phyloP scores from a whole-genome alignment of 2,888 invertebrate genomes.

The Rapana venosa region DNA sequence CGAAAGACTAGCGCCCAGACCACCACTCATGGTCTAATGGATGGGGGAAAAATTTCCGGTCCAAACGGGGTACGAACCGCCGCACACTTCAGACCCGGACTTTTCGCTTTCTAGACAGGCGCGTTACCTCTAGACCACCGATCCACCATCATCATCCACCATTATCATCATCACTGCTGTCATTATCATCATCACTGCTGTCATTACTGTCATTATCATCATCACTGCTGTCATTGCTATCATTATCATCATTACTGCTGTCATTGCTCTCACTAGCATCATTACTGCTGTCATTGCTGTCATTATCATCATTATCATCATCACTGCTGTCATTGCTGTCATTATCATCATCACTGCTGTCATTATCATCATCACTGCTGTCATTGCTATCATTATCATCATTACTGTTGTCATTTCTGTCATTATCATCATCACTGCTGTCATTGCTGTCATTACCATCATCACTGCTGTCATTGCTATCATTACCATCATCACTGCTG shows the following conservation, averaged over 20 bases:
- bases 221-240: too few species aligned
- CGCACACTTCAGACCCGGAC: too few species aligned
- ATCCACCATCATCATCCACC: too few species aligned
- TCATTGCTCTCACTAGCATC: background rate
- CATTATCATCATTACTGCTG: background rate
- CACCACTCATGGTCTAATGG: too few species aligned
- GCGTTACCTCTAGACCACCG: too few species aligned
- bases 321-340: too few species aligned
- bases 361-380: conserved; percentile 6
- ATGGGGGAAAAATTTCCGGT: too few species aligned
- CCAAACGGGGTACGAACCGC: too few species aligned
- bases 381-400: background rate
- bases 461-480: conserved; percentile 1
- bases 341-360: background rate
- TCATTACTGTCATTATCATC: background rate
- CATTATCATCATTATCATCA: background rate
- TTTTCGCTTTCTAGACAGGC: too few species aligned
- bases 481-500: background rate
- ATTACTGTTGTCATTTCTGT: too few species aligned
- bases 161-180: background rate
- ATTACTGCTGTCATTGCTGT: background rate
- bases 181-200: conserved; percentile 6
- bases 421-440: background rate
- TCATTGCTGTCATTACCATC: conserved; percentile 3
- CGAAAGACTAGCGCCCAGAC: too few species aligned